Percentiles rank a stretch among this genome's conserved stretches.
Conservation (phyloP, 1,140 invertebrate genomes). For the Magallana gigas region DNA sequence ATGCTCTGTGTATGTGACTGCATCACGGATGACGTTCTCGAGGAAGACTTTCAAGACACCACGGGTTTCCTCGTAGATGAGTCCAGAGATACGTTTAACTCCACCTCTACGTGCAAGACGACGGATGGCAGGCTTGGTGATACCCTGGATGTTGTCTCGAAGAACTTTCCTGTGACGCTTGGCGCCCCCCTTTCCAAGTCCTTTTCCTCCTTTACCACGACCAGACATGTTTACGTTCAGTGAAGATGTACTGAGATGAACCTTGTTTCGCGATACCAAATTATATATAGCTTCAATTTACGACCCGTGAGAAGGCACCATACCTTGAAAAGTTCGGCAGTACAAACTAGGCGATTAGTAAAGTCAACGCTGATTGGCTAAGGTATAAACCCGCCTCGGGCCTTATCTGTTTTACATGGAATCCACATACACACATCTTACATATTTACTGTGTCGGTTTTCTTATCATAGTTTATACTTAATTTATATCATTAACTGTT, state of each 20-base stretch:
- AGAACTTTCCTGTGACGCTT: slow-evolving; percentile 79
- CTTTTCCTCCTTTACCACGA: slow-evolving; percentile 80
- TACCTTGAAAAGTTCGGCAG: no score
- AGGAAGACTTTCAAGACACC: slow-evolving; percentile 85
- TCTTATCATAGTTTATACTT: no score
- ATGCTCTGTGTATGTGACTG: slow-evolving; percentile 91
- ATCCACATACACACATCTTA: no score
- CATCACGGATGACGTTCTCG: slow-evolving; percentile 90
- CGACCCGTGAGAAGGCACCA: no score
- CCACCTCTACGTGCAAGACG: slow-evolving; percentile 85
- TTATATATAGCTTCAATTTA: no score
- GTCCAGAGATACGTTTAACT: slow-evolving; percentile 87
- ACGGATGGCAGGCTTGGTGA: slow-evolving; percentile 85
- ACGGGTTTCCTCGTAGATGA: slow-evolving; percentile 83
- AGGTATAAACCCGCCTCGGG: no score
- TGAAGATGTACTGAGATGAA: slow-evolving; percentile 72
- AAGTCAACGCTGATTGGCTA: no score
- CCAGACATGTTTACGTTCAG: slow-evolving; percentile 74
- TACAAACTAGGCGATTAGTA: no score
- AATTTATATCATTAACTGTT: no score
- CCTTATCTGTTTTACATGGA: no score
- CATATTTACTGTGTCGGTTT: no score
- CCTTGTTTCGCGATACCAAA: no score
- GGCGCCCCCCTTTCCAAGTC: slow-evolving; percentile 79
- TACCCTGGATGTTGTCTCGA: slow-evolving; percentile 88